Base-by-base conservation (phyloP, 2,797 vertebrate genomes). In the Sorex maritimensis region DNA sequence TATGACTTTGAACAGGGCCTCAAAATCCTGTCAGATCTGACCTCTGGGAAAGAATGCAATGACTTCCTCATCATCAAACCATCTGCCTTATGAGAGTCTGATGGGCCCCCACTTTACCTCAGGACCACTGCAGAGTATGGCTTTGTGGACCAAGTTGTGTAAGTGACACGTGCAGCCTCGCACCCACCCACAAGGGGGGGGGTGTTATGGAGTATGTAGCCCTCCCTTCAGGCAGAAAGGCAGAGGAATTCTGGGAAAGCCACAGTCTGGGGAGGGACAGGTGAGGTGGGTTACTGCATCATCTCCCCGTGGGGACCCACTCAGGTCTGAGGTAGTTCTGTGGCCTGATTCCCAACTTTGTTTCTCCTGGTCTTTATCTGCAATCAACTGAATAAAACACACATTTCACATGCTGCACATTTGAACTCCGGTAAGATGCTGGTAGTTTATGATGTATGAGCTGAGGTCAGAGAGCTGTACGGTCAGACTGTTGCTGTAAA, bases 21-120 rank as follows among this genome's bases (percentile, higher is more conserved):
- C 30, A 4, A 9, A 75, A 44, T 78, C 79, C 21, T 88, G 78
- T 90, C 86, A 44, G 65, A 81, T 93, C 69, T 75, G 49, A 63
- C 44, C 52, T 82, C 65, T 84, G 67, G 49, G 88, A 88, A 80
- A 7, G 49, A 88, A 12, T 11, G n/a, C 52, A 89, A 73, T 3
- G 2, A 87, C 30, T 69, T 30, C 71, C 67, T 58, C 67, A 28
- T 80, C 49, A n/a, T 46, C 13, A 82, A 65, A 17, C 46, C 28
- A 14, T 46, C 46, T 17, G 26, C 46, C 12, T 23, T n/a, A 17
- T 65, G 13, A 55, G 13, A 77, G 28, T 63, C 68, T 93, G 44
- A 34, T 23, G 1, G 41, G 26, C 11, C 38, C 67, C 44, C 23
- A 15, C 28, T 26, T 2, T 21, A 19, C 28, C n/a, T 41, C 34